Evolutionary conservation across 2,888 invertebrate species (phyloP), one percentile per base, ranked within the genome.

Genomic region (Nymphalis urticae): DNA sequence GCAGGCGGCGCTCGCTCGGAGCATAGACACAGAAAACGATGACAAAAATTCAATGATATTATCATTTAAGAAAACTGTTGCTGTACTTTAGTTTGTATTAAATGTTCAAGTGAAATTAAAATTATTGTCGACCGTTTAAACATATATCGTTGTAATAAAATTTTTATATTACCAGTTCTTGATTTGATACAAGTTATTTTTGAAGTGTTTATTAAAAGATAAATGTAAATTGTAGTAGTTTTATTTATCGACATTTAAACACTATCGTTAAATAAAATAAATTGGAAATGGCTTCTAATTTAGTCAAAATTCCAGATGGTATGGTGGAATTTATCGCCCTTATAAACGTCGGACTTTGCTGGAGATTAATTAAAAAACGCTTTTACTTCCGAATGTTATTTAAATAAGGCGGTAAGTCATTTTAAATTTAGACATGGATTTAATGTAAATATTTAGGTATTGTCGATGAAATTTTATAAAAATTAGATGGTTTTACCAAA

Each of bases 21-120:
- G 72, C 90, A 92, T 72, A 82, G 87, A 64, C 92, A 86, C 73
- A 83, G 89, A 70, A 92, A 91, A 77, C 85, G 92, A 76, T 92
- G 78, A 88, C 63, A 62, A 58, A 48, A 32, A 50, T 36, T 27
- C 36, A 48, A 62, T 47, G 47, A 42, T 54, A 59, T 48, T 32
- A 48, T 10, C 10, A 51, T 51, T 51, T 51, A 51, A 21, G 51
- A 17, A 21, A 61, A 19, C 13, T n/a, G 32, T 61, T 36, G 32
- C 19, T 10, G 32, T 32, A 47, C 17, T 36, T 42, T 21, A 42
- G 47, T 56, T 48, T 24, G 13, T 58, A 10, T 58, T 10, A 58
- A 58, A 58, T 58, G 19, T 58, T 36, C 19, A 62, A 50, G 27
- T 50, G 53, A 53, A 27, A 24, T 27, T 32, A 17, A 56, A 56